Conservation (phyloP, 37 sponge, comb jelly and placozoan species). For the Geodia barretti region DNA sequence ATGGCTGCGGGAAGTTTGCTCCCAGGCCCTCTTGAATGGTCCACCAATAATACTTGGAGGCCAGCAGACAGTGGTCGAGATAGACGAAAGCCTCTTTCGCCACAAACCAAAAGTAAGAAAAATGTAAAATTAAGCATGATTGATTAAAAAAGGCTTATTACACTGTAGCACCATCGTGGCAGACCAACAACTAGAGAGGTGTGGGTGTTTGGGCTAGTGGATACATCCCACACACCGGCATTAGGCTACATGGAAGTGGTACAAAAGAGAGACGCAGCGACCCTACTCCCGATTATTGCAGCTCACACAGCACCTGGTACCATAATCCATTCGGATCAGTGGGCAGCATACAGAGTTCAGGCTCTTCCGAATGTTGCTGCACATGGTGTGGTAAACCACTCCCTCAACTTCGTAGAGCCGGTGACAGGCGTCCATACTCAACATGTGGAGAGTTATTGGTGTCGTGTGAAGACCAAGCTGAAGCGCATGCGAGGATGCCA, state of each 20-base stretch:
- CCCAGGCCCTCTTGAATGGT: slow-evolving; percentile 7
- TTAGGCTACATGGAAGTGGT: slow-evolving; percentile 74
- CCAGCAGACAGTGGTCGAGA: slow-evolving; percentile 35
- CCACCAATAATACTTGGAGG: slow-evolving; percentile 42
- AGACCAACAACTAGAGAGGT: slow-evolving; percentile 37
- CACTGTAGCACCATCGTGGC: slow-evolving; percentile 62
- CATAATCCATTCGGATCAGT: slow-evolving; percentile 56
- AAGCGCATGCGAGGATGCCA: slow-evolving; percentile 65
- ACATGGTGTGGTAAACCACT: too few relatives aligned
- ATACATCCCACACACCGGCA: slow-evolving; percentile 27
- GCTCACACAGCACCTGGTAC: slow-evolving; percentile 56
- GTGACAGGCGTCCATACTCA: slow-evolving; percentile 67
- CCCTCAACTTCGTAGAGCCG: slow-evolving; percentile 41
- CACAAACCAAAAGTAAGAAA: slow-evolving; percentile 54
- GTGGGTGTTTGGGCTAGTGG: slow-evolving; percentile 81
- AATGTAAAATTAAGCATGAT: too few relatives aligned
- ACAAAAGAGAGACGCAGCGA: slow-evolving; percentile 29
- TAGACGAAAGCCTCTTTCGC: slow-evolving; percentile 49
- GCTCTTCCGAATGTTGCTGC: too few relatives aligned
- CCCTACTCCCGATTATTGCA: slow-evolving; percentile 67
- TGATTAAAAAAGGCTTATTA: too few relatives aligned
- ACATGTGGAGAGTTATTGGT: slow-evolving; percentile 66
- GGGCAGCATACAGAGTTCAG: slow-evolving; percentile 49
- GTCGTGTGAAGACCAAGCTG: slow-evolving; percentile 48
- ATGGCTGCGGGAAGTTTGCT: slow-evolving; percentile 50